A percentile compares a stretch with the other conserved stretches of the same genome.
These are phyloP conservation scores for Caenorhabditis zanzibari DNA, from an alignment of 2,888 invertebrate species.

Conservation along the genomic window DNA sequence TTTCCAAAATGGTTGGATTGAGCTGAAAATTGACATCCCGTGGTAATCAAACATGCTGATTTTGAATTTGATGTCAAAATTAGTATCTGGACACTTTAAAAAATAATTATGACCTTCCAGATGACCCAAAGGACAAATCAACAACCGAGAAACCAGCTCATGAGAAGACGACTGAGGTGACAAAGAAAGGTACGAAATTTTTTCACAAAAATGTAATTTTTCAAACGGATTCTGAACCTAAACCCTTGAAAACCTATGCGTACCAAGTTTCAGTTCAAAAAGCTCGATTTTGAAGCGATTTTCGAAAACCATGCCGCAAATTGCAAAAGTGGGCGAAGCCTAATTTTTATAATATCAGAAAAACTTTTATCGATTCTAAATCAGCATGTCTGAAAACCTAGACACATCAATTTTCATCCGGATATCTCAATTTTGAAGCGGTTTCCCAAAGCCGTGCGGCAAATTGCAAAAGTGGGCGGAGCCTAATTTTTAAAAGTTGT, in stretches of 20 bases:
- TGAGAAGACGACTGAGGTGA: too few species aligned
- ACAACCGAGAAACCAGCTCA: too few species aligned
- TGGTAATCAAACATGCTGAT: too few species aligned
- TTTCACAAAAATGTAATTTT: too few species aligned
- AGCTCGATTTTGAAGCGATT: background rate
- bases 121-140: too few species aligned
- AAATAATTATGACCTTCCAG: too few species aligned
- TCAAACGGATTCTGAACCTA: too few species aligned
- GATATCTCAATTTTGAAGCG: background rate
- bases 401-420: background rate
- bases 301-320: background rate
- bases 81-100: too few species aligned
- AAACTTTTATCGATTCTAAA: background rate
- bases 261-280: background rate
- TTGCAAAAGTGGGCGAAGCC: background rate
- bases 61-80: too few species aligned
- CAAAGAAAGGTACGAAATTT: too few species aligned
- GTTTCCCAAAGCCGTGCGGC: background rate
- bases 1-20: too few species aligned
- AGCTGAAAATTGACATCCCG: too few species aligned
- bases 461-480: slow-evolving; percentile 3
- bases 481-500: background rate
- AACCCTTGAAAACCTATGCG: background rate
- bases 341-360: background rate
- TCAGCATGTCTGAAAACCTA: background rate